Evolutionary conservation across 2,888 invertebrate species (phyloP).

Genomic region (Acanthacorydalis orientalis): DNA sequence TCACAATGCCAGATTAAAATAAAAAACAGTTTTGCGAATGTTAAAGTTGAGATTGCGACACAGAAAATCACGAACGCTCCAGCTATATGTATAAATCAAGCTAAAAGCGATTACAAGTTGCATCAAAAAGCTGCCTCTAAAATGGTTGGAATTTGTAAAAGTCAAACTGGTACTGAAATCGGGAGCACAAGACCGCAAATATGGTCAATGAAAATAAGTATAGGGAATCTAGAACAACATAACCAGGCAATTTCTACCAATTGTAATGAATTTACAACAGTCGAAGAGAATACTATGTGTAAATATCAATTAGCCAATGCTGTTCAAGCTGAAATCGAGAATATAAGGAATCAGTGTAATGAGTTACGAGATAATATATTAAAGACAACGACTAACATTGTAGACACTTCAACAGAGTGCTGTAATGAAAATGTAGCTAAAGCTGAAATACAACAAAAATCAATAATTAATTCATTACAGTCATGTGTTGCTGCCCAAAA

Average conservation of each 20-base stretch:
- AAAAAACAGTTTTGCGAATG: background rate
- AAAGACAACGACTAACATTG: no score
- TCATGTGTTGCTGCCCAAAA: no score
- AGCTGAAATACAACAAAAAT: no score
- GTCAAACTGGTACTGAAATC: background rate
- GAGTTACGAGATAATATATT: no score
- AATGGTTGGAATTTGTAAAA: background rate
- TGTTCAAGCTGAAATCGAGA: no score
- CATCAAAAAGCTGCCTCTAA: background rate
- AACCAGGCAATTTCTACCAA: background rate
- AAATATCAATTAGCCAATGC: no score
- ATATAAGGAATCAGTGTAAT: no score
- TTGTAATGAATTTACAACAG: no score
- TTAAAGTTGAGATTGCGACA: background rate
- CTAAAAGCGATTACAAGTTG: background rate
- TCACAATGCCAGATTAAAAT: background rate
- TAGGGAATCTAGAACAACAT: background rate
- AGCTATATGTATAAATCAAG: background rate
- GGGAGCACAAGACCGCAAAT: background rate
- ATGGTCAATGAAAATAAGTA: background rate
- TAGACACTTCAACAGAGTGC: no score
- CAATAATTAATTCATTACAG: no score
- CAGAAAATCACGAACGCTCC: background rate
- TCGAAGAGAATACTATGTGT: no score
- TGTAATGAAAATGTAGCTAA: no score